Base-by-base conservation (phyloP, 2,888 invertebrate genomes). In the Elysia crispata region DNA sequence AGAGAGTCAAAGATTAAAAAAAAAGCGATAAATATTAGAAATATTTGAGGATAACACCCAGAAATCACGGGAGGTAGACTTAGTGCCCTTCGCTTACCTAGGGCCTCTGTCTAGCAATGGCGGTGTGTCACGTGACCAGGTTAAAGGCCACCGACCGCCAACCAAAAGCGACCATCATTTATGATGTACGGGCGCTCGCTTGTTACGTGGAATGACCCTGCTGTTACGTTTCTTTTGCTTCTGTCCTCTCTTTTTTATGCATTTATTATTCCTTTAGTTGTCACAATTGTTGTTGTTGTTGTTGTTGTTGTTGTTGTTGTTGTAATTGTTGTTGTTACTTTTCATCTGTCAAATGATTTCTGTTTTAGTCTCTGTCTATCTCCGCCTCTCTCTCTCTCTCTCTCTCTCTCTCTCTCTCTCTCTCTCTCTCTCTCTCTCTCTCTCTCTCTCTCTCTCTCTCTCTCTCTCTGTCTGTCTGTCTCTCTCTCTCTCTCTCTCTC, bases 351-450 rank as follows among this genome's bases (percentile, higher is more conserved):
- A 20, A 20, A 23, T 5, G 8, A 6, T 23, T 18, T 60, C 60
- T 15, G 6, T 60, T 18, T 60, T 18, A 8, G 8, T 60, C 20
- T 23, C 60, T 60, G 8, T 23, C 60, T 23, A 3, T 60, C 60
- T 60, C 60, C 15, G 8, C 15, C 60, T 60, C 60, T 60, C n/a
- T 60, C 60, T 60, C 60, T 60, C 60, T 60, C 60, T 60, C 60
- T 60, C 18, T 66, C 30, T 66, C 66, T 66, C 66, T 66, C 66
- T 66, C 66, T 66, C 66, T 66, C 23, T 66, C 66, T 66, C 66
- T 66, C 66, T 66, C 66, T 28, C 66, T 28, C 66, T 25, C 66
- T 66, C 66, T 28, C 66, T 66, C 66, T 66, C 66, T 66, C 66
- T 25, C 66, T 18, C 13, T 64, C 64, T 64, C 64, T 18, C 23